Conservation (phyloP, 2,888 invertebrate species). For the Nymphalis c-album region DNA sequence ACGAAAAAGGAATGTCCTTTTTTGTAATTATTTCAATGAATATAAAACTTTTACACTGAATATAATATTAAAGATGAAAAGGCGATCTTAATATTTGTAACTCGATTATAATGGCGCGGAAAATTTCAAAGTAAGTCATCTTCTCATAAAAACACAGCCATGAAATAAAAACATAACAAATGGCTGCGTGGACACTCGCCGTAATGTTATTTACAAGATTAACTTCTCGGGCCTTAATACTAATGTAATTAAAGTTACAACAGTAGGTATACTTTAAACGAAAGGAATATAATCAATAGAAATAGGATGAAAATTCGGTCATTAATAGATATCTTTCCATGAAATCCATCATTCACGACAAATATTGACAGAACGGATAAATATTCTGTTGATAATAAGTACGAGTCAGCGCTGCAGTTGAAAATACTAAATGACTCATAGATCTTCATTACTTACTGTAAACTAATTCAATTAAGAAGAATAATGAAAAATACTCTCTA, state of each 20-base stretch:
- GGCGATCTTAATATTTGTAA: slow-evolving; percentile 6
- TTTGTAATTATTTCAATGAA: no score
- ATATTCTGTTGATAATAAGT: slow-evolving; percentile 37
- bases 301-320: not conserved
- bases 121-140: slow-evolving; percentile 10
- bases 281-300: not conserved
- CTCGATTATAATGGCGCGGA: slow-evolving; percentile 24
- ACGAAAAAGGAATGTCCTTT: no score
- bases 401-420: slow-evolving; percentile 26
- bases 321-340: not conserved
- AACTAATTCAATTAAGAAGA: not conserved
- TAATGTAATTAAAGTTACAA: slow-evolving; percentile 30
- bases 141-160: slow-evolving; percentile 14
- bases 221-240: slow-evolving; percentile 22
- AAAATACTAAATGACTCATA: slow-evolving; percentile 29
- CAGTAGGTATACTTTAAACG: not conserved
- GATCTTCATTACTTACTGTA: slow-evolving; percentile 6
- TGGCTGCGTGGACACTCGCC: slow-evolving; percentile 19
- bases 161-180: slow-evolving; percentile 12
- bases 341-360: slow-evolving; percentile 27
- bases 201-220: slow-evolving; percentile 33
- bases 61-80: not conserved
- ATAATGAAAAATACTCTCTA: slow-evolving; percentile 13
- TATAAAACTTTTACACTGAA: not conserved
- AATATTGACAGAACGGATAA: slow-evolving; percentile 35